These are phyloP conservation scores for Illadopsis cleaveri DNA, from an alignment of 2,113 vertebrate species.

Conservation along the genomic window DNA sequence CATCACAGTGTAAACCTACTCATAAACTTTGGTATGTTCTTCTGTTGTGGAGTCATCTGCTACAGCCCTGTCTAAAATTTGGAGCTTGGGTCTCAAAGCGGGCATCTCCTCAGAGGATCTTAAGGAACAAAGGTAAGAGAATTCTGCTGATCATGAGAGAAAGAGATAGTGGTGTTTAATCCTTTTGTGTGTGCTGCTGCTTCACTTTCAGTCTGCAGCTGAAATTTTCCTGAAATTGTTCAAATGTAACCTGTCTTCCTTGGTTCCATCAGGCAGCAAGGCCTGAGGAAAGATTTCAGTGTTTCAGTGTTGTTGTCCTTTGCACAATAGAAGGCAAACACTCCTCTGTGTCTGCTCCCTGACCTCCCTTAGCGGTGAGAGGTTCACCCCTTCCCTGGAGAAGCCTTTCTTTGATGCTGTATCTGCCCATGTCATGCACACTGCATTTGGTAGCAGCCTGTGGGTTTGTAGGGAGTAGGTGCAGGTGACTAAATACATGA, in stretches of 20 bases:
- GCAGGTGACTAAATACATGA: background rate
- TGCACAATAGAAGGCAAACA: background rate
- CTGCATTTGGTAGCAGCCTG: background rate
- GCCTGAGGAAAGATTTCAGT: background rate
- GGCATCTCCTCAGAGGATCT: background rate
- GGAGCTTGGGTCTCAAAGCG: background rate
- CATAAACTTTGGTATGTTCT: background rate
- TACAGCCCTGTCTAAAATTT: background rate
- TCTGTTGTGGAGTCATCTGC: background rate
- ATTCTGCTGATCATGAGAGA: background rate
- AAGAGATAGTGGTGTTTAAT: background rate
- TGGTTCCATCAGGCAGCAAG: background rate
- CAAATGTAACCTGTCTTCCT: background rate
- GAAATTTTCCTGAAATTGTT: background rate
- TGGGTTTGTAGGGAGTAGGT: background rate
- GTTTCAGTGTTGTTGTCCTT: background rate
- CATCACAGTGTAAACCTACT: background rate
- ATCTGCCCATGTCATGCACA: rapidly evolving
- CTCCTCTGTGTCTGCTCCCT: background rate
- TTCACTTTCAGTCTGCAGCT: background rate
- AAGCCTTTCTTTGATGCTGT: background rate
- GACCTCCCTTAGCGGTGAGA: background rate
- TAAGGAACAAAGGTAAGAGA: background rate
- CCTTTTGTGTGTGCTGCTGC: background rate
- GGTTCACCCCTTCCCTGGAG: background rate